phyloP scores from a whole-genome alignment of 2,113 vertebrate genomes.

The Silurus glanis region DNA sequence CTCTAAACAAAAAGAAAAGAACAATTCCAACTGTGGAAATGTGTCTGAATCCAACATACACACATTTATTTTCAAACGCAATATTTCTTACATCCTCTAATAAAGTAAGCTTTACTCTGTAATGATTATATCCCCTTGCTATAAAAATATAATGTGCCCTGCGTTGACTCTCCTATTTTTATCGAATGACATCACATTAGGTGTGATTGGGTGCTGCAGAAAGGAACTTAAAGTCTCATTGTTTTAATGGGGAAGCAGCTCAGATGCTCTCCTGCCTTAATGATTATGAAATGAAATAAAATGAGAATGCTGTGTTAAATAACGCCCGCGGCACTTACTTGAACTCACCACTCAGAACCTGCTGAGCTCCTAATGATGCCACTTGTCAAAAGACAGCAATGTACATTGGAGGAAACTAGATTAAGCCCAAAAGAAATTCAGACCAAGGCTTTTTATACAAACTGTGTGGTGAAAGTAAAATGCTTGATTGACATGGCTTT shows the following conservation, averaged over 20 bases:
- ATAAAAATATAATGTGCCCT: constrained; percentile 18
- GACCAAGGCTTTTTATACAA: constrained; percentile 21
- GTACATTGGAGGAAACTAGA: constrained; percentile 23
- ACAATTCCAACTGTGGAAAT: neutral
- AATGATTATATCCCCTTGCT: constrained; percentile 28
- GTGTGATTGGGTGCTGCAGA: constrained; percentile 40
- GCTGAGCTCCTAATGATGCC: constrained; percentile 53
- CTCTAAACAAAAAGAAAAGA: constrained; percentile 14
- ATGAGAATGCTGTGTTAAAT: constrained; percentile 43
- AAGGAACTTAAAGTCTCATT: constrained; percentile 42
- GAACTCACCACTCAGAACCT: constrained; percentile 45
- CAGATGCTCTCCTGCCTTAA: constrained; percentile 49
- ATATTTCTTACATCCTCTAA: neutral
- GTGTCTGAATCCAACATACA: neutral
- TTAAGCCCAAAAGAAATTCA: constrained; percentile 19
- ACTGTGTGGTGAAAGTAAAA: constrained; percentile 11
- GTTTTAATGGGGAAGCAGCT: constrained; percentile 46
- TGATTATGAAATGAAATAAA: constrained; percentile 54
- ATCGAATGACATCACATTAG: constrained; percentile 39
- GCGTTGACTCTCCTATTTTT: constrained; percentile 2
- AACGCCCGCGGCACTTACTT: constrained; percentile 46
- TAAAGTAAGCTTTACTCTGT: neutral
- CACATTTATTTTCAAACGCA: constrained; percentile 5
- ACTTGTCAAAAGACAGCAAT: constrained; percentile 48
- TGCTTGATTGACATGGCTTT: neutral